phyloP scores from a whole-genome alignment of 1,140 invertebrate genomes.

The Dryas iulia region DNA sequence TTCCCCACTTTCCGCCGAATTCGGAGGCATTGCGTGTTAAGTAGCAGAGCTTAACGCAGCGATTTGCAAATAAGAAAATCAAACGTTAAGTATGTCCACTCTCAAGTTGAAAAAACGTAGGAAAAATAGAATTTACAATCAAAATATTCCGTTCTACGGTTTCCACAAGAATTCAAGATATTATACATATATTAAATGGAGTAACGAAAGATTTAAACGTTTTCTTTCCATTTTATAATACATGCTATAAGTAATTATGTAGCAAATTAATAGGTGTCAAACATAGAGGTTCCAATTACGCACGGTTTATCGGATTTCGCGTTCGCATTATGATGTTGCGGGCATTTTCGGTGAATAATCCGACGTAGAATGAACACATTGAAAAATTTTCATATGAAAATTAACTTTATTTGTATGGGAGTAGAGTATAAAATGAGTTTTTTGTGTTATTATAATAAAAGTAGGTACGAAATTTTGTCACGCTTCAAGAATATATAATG shows the following conservation, averaged over 20 bases:
- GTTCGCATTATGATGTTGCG: conserved; percentile 17
- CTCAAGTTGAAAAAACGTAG: no score
- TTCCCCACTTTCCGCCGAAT: no score
- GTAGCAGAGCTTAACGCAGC: no score
- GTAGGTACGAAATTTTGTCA: neutral
- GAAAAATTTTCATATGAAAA: neutral
- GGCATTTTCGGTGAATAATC: conserved; percentile 7
- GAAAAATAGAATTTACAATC: no score
- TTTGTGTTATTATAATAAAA: neutral
- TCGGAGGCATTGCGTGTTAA: no score
- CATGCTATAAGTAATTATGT: neutral
- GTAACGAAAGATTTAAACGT: no score
- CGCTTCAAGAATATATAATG: conserved; percentile 2
- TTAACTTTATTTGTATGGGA: neutral
- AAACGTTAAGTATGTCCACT: no score
- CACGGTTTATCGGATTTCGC: conserved; percentile 23
- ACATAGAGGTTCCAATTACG: conserved; percentile 24
- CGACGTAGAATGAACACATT: conserved; percentile 3
- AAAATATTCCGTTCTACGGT: no score
- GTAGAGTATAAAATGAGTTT: neutral
- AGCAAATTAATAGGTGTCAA: conserved; percentile 24
- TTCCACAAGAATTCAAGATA: no score
- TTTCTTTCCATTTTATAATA: neutral
- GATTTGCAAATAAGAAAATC: no score
- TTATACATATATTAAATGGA: no score